phyloP scores from a whole-genome alignment of 2,797 vertebrate genomes.

The Chaetodon trifasciatus region DNA sequence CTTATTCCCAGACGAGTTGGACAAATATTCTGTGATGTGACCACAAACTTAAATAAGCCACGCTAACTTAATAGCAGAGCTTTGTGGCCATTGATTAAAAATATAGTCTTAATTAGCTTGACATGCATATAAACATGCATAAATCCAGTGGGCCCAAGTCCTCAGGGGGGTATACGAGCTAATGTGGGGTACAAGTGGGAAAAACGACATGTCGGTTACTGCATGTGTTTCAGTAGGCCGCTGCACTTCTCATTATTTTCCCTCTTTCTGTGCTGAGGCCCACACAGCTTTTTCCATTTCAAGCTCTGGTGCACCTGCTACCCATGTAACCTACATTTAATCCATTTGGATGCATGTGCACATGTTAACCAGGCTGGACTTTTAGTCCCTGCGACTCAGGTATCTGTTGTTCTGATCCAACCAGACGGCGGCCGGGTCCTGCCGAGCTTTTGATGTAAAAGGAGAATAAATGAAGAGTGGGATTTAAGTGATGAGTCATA shows the following conservation, averaged over 20 bases:
- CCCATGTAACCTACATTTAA: background rate
- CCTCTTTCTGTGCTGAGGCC: background rate
- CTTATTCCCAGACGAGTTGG: background rate
- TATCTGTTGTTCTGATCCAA: constrained; percentile 21
- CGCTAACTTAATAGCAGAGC: background rate
- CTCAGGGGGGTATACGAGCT: background rate
- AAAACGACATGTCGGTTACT: background rate
- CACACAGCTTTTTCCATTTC: background rate
- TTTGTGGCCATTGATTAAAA: background rate
- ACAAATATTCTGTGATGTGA: background rate
- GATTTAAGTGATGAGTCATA: constrained; percentile 57
- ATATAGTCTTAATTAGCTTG: background rate
- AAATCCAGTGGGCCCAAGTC: background rate
- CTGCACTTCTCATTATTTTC: background rate
- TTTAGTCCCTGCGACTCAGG: constrained; percentile 27
- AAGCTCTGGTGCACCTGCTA: background rate
- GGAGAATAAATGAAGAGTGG: constrained; percentile 35
- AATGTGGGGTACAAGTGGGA: background rate
- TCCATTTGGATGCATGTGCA: background rate
- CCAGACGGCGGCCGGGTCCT: constrained; percentile 28
- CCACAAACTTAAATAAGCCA: background rate
- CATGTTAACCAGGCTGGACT: constrained; percentile 2
- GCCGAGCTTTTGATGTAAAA: constrained; percentile 30
- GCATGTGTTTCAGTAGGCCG: background rate
- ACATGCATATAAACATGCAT: background rate